A percentile compares a stretch with the other conserved stretches of the same genome.
Conservation (phyloP, 35 echinoderm and acorn worm species). For the Ophioderma brevispina region DNA sequence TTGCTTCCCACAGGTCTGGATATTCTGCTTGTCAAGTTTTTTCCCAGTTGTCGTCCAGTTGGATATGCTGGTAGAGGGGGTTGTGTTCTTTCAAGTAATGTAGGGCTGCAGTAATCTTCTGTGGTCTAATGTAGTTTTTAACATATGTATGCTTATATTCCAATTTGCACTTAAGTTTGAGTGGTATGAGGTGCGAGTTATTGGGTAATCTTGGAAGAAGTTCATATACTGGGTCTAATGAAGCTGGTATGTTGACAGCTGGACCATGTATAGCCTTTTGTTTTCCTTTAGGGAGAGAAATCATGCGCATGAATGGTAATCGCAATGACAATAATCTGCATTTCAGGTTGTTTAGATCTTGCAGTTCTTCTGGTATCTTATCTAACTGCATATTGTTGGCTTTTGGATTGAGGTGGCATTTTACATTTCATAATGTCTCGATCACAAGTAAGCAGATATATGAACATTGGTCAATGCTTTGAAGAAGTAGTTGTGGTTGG, state of each 20-base stretch:
- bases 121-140: background rate
- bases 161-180: background rate
- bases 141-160: background rate
- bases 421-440: background rate
- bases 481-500: background rate
- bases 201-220: background rate
- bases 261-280: background rate
- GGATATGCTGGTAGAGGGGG: background rate
- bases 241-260: background rate
- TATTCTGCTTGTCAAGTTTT: background rate
- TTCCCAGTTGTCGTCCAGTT: background rate
- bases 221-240: background rate
- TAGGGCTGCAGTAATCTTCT: background rate
- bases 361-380: background rate
- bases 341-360: background rate
- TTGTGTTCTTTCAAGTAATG: background rate
- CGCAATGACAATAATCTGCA: background rate
- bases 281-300: conserved; percentile 1
- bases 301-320: conserved; percentile 10
- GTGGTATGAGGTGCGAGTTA: background rate
- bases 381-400: background rate
- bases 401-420: conserved; percentile 5
- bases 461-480: background rate
- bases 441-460: background rate
- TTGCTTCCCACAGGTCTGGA: background rate